A percentile compares a stretch with the other conserved stretches of the same genome.
These are phyloP conservation scores for Uropsilus gracilis DNA, from an alignment of 2,113 vertebrate genomes.

Conservation along the genomic window DNA sequence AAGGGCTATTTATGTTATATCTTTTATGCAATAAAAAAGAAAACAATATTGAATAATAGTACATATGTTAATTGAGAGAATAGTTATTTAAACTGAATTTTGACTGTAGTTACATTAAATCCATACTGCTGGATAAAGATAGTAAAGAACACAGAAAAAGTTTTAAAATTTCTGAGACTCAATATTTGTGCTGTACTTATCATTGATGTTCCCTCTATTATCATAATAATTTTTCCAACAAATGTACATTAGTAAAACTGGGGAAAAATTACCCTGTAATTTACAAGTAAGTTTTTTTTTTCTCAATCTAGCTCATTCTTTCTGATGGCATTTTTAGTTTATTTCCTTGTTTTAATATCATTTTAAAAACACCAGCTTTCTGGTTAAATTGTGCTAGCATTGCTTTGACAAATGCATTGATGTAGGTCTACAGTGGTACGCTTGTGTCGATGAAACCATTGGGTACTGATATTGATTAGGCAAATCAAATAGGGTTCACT, in stretches of 20 bases:
- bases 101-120: background rate
- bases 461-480: background rate
- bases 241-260: background rate
- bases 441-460: background rate
- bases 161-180: background rate
- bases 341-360: background rate
- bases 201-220: background rate
- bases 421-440: background rate
- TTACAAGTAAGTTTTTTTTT: constrained; percentile 22
- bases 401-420: background rate
- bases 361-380: background rate
- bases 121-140: background rate
- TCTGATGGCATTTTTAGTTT: background rate
- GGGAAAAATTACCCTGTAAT: background rate
- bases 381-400: background rate
- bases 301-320: constrained; percentile 13
- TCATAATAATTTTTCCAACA: background rate
- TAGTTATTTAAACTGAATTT: background rate
- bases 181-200: background rate
- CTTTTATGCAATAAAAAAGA: background rate
- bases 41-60: background rate
- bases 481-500: background rate
- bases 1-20: background rate
- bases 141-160: background rate
- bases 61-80: background rate